phyloP scores from a whole-genome alignment of 2,888 invertebrate genomes.

The Meliscaeva auricollis region DNA sequence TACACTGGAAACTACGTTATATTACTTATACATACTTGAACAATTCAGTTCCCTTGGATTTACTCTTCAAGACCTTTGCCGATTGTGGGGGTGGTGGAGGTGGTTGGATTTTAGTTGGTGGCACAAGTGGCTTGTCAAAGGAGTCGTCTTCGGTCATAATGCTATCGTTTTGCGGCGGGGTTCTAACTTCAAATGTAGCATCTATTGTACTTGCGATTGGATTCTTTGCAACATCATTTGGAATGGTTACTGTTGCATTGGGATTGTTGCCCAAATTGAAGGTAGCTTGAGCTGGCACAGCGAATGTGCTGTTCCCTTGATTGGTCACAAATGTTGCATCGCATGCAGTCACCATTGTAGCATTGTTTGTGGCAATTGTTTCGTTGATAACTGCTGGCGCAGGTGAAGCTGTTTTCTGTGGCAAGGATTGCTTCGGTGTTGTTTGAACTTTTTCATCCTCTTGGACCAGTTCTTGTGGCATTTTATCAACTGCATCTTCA shows the following conservation, averaged over 20 bases:
- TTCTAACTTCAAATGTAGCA: constrained; percentile 77
- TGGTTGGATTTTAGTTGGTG: constrained; percentile 31
- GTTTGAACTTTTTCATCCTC: background rate
- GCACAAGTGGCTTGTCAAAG: constrained; percentile 75
- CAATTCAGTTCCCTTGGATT: constrained; percentile 81
- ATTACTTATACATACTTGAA: constrained; percentile 80
- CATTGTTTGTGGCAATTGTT: constrained; percentile 74
- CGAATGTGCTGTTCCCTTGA: constrained; percentile 77
- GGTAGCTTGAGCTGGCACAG: constrained; percentile 77
- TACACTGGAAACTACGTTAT: background rate
- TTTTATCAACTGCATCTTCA: constrained; percentile 83
- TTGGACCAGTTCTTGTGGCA: constrained; percentile 37
- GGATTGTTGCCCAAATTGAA: constrained; percentile 78
- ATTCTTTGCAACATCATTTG: constrained; percentile 54
- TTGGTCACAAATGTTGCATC: constrained; percentile 79
- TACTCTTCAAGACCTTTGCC: constrained; percentile 79
- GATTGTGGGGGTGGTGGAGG: constrained; percentile 54
- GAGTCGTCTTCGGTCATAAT: constrained; percentile 83
- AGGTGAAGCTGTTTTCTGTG: constrained; percentile 36
- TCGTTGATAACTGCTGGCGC: constrained; percentile 67
- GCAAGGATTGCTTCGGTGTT: constrained; percentile 16
- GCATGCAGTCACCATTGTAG: constrained; percentile 72
- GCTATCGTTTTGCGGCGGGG: constrained; percentile 78
- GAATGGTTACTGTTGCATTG: constrained; percentile 77
- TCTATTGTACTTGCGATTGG: constrained; percentile 58